phyloP scores from a whole-genome alignment of 2,888 invertebrate species.

The Exephanes ischioxanthus region DNA sequence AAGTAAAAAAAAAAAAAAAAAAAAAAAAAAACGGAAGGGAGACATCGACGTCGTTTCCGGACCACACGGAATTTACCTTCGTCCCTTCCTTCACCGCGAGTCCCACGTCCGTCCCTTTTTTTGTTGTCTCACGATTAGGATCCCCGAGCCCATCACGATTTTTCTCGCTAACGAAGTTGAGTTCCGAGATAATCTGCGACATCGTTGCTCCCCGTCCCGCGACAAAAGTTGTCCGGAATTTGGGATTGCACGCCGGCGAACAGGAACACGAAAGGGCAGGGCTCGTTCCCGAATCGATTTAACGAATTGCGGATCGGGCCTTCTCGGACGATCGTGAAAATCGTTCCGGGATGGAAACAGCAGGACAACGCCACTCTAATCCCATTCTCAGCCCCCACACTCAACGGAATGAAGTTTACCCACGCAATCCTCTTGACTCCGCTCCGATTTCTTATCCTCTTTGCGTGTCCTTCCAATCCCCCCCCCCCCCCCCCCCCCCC shows the following conservation, averaged over 20 bases:
- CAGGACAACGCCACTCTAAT: slow-evolving; percentile 63
- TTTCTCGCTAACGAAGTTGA: slow-evolving; percentile 30
- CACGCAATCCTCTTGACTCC: slow-evolving; percentile 50
- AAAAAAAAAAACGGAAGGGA: background rate
- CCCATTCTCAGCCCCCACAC: slow-evolving; percentile 42
- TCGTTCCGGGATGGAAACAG: slow-evolving; percentile 7
- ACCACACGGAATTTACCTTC: slow-evolving; percentile 23
- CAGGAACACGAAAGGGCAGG: background rate
- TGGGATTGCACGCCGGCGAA: background rate
- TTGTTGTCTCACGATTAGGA: slow-evolving; percentile 32
- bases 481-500: slow-evolving; percentile 43
- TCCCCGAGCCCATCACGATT: background rate
- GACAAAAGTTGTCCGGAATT: slow-evolving; percentile 30
- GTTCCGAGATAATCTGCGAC: slow-evolving; percentile 32
- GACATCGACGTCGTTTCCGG: slow-evolving; percentile 22
- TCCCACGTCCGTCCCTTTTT: slow-evolving; percentile 23
- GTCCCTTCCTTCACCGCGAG: background rate
- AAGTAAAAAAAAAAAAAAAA: background rate
- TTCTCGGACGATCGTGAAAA: slow-evolving; percentile 37
- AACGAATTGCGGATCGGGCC: slow-evolving; percentile 1
- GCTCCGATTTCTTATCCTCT: slow-evolving; percentile 39
- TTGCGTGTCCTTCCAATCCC: slow-evolving; percentile 40
- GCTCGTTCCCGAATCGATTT: slow-evolving; percentile 37
- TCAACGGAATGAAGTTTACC: slow-evolving; percentile 72
- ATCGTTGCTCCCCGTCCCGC: slow-evolving; percentile 13